phyloP scores from a whole-genome alignment of 2,113 vertebrate species.

The Verasper variegatus region DNA sequence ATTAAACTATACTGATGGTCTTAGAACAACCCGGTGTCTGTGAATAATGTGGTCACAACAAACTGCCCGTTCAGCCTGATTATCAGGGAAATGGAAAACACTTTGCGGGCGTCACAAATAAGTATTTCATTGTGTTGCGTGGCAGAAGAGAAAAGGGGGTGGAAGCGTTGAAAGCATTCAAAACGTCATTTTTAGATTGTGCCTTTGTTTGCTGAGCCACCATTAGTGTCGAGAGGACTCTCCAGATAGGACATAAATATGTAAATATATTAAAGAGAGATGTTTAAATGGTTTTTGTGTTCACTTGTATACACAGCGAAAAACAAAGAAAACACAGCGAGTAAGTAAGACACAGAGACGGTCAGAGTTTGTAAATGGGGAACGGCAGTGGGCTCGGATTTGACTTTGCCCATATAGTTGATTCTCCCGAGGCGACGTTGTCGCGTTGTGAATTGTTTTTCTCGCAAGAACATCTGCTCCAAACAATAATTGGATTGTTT shows the following conservation, averaged over 20 bases:
- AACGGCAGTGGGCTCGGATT: conserved; percentile 19
- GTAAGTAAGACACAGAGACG: not conserved
- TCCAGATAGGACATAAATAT: not conserved
- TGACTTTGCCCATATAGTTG: conserved; percentile 20
- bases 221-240: not conserved
- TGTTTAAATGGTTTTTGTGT: not conserved
- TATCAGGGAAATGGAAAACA: not conserved
- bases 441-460: conserved; percentile 38
- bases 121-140: not conserved
- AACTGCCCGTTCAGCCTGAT: not conserved
- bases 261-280: not conserved
- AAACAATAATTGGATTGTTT: conserved; percentile 71
- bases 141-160: not conserved
- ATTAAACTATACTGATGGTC: not conserved
- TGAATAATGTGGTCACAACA: not conserved
- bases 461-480: conserved; percentile 66
- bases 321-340: not conserved
- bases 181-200: not conserved
- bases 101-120: not conserved
- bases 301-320: not conserved
- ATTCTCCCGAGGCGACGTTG: conserved; percentile 39
- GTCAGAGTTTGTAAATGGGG: conserved; percentile 16
- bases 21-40: not conserved
- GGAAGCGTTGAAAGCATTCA: not conserved
- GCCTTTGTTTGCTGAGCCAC: not conserved